Evolutionary conservation across 2,113 vertebrate species (phyloP), one percentile per base, ranked within the genome.

Genomic region (Lasiurus cinereus): DNA sequence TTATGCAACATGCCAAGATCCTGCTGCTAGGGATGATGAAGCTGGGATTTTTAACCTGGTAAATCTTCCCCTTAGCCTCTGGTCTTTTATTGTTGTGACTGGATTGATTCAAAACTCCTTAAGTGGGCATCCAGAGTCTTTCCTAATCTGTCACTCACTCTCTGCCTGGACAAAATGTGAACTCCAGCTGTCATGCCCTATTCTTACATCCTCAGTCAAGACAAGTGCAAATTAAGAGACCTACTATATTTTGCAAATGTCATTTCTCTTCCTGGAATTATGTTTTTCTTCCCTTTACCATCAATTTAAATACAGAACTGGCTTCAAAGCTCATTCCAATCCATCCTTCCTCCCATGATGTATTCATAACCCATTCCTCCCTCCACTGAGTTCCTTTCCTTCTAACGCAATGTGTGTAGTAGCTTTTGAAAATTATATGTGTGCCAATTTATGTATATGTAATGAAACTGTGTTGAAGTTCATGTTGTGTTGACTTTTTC

Each of bases 241-340:
- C 33, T 88, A 62, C 43, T 15, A 29, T 10, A 13, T 59, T 72
- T 89, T 62, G 29, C 24, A 69, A 2, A 16, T 48, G 6, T 46
- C 18, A 59, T 14, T 83, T n/a, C 50, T 87, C 29, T 92, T 1
- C 77, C 59, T 85, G 10, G 10, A 93, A 66, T n/a, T 52, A 3
- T 36, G 36, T 56, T n/a, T 70, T 8, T 59, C 31, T 87, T 90
- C 86, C 48, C 33, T 87, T 69, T 48, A 74, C 18, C 12, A 18
- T 56, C 67, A 46, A 3, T 93, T 88, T 62, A 95, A 77, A 72
- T 36, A 43, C 12, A 46, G 21, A 95, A 13, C 27, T 66, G 52
- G n/a, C 52, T 67, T 70, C 73, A 85, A 67, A 83, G 18, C 18
- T 10, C 36, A 62, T 66, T 13, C n/a, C 27, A 43, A 12, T n/a